Evolutionary conservation across 2,113 vertebrate genomes (phyloP).

Genomic region (Myotis davidii): DNA sequence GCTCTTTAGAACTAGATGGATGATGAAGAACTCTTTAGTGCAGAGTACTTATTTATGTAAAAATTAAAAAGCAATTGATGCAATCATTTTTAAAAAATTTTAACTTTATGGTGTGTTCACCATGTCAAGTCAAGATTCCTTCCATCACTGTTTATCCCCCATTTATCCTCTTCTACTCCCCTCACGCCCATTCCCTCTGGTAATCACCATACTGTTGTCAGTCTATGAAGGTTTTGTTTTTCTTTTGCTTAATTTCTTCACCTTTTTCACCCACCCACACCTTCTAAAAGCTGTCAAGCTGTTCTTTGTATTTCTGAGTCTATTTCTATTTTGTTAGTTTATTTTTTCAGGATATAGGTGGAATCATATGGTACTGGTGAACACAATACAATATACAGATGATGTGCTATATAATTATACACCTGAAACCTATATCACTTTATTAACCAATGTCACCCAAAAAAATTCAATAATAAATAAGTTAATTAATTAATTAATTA

Average conservation of each 20-base stretch:
- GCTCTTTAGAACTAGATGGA: not conserved
- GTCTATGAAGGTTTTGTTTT: not conserved
- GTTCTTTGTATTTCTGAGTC: not conserved
- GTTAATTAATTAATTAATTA: not conserved
- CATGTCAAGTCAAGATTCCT: not conserved
- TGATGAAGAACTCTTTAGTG: not conserved
- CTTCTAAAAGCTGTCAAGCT: not conserved
- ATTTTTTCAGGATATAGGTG: not conserved
- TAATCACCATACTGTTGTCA: not conserved
- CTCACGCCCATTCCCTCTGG: not conserved
- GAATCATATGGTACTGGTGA: not conserved
- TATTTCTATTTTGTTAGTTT: not conserved
- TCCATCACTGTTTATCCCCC: not conserved
- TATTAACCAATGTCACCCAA: not conserved
- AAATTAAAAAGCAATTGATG: not conserved
- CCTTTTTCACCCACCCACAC: not conserved
- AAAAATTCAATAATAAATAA: not conserved
- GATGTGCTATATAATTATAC: not conserved
- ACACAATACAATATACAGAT: not conserved
- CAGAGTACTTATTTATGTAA: not conserved
- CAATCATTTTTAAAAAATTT: constrained; percentile 61
- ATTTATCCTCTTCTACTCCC: not conserved
- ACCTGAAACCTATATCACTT: not conserved
- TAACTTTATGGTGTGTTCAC: not conserved
- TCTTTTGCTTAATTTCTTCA: not conserved